Percentiles rank a stretch among this genome's conserved stretches.
phyloP scores from a whole-genome alignment of 2,888 invertebrate genomes.

The Chrysolina haemoptera region DNA sequence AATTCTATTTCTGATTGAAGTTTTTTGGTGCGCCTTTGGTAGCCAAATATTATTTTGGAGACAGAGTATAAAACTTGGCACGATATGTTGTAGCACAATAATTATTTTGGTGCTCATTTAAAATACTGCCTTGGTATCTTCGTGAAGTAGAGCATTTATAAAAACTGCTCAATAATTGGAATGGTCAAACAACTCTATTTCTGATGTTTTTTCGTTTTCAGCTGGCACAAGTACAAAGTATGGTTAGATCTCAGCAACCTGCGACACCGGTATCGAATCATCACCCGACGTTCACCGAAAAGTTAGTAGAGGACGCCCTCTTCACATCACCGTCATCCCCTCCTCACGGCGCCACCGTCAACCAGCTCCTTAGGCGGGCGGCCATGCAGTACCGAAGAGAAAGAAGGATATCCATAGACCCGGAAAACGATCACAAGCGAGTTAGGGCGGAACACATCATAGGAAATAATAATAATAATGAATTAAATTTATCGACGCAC shows the following conservation, averaged over 20 bases:
- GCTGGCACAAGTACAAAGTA: slow-evolving; percentile 78
- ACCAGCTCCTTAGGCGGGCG: slow-evolving; percentile 76
- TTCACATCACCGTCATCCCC: slow-evolving; percentile 74
- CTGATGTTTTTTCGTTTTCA: slow-evolving; percentile 61
- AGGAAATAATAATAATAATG: slow-evolving; percentile 63
- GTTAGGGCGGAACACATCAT: slow-evolving; percentile 69
- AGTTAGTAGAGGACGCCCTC: slow-evolving; percentile 72
- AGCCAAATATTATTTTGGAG: no score
- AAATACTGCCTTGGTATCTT: no score
- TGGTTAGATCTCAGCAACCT: slow-evolving; percentile 74
- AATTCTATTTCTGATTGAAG: no score
- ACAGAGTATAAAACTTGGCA: no score
- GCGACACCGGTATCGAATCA: slow-evolving; percentile 66
- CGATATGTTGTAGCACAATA: no score
- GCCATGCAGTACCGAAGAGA: slow-evolving; percentile 69
- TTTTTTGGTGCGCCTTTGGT: no score
- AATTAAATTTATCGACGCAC: slow-evolving; percentile 62
- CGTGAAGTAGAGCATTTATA: no score
- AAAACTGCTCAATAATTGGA: no score
- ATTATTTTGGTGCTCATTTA: no score
- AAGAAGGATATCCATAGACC: slow-evolving; percentile 77
- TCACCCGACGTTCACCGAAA: slow-evolving; percentile 69
- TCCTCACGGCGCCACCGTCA: slow-evolving; percentile 75
- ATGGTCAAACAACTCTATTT: no score
- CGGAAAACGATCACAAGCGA: slow-evolving; percentile 76